Evolutionary conservation across 2,797 vertebrate genomes (phyloP).

Genomic region (Cryptoblepharus egeriae): DNA sequence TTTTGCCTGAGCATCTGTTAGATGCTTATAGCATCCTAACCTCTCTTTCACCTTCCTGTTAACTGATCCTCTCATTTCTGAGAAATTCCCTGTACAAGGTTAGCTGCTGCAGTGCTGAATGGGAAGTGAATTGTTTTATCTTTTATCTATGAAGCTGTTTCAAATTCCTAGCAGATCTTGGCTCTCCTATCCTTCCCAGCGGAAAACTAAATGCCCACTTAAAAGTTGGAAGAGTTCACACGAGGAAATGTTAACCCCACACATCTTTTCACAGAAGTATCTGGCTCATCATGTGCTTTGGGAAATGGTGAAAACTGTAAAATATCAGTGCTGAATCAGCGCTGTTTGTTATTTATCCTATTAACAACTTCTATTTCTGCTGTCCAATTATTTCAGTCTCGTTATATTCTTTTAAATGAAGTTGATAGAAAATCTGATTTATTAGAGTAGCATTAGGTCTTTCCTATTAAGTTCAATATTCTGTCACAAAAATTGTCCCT

Average conservation of each 20-base stretch:
- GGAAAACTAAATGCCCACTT: background rate
- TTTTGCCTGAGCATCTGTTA: too few relatives aligned
- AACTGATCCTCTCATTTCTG: background rate
- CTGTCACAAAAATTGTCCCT: background rate
- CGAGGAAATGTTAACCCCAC: background rate
- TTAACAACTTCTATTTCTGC: background rate
- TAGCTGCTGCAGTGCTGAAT: background rate
- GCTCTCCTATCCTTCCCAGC: background rate
- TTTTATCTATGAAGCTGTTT: background rate
- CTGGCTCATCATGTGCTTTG: background rate
- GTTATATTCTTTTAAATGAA: background rate
- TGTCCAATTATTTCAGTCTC: background rate
- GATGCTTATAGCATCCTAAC: too few relatives aligned
- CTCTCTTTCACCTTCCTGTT: background rate
- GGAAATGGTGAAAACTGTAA: background rate
- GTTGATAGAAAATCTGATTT: background rate
- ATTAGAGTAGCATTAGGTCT: slow-evolving; percentile 1
- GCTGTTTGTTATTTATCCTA: background rate
- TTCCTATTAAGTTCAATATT: slow-evolving; percentile 16
- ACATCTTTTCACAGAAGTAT: background rate
- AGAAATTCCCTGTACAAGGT: background rate
- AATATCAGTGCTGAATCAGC: background rate
- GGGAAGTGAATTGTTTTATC: background rate
- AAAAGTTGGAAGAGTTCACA: background rate
- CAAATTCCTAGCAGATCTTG: background rate